phyloP scores from a whole-genome alignment of 2,888 invertebrate species.

The Tachina lurida region DNA sequence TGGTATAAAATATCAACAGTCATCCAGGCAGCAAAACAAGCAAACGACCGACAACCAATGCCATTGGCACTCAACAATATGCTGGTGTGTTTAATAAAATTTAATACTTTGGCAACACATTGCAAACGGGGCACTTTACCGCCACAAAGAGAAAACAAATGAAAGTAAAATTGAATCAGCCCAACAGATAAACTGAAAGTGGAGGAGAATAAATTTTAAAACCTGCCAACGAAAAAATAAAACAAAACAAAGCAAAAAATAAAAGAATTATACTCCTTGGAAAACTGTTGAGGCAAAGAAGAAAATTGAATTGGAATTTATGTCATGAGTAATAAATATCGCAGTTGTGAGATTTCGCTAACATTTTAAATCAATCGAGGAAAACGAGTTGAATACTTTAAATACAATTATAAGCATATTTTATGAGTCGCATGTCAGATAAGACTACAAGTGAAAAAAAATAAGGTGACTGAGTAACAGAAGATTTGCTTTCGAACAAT shows the following conservation, averaged over 20 bases:
- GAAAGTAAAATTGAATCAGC: slow-evolving; percentile 68
- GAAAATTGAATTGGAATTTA: slow-evolving; percentile 52
- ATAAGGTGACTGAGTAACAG: background rate
- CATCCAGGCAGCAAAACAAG: slow-evolving; percentile 15
- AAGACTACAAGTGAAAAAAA: background rate
- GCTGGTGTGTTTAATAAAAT: slow-evolving; percentile 68
- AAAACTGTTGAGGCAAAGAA: slow-evolving; percentile 20
- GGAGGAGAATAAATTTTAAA: slow-evolving; percentile 35
- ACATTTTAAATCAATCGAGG: slow-evolving; percentile 18
- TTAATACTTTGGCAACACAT: slow-evolving; percentile 70
- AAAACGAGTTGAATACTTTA: background rate
- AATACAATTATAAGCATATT: background rate
- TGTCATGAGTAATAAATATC: slow-evolving; percentile 46
- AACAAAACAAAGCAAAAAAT: slow-evolving; percentile 1
- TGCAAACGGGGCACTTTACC: slow-evolving; percentile 62
- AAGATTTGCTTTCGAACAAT: no score
- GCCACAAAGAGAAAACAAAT: slow-evolving; percentile 48
- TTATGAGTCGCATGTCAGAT: background rate
- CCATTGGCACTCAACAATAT: slow-evolving; percentile 69
- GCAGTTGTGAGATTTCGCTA: slow-evolving; percentile 13
- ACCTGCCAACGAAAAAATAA: background rate
- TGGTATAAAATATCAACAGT: slow-evolving; percentile 49
- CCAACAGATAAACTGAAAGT: slow-evolving; percentile 49
- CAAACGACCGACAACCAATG: slow-evolving; percentile 35
- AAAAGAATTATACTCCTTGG: background rate